Evolutionary conservation across 1,140 invertebrate species (phyloP), one percentile per base, ranked within the genome.

Genomic region (Latrodectus geometricus): DNA sequence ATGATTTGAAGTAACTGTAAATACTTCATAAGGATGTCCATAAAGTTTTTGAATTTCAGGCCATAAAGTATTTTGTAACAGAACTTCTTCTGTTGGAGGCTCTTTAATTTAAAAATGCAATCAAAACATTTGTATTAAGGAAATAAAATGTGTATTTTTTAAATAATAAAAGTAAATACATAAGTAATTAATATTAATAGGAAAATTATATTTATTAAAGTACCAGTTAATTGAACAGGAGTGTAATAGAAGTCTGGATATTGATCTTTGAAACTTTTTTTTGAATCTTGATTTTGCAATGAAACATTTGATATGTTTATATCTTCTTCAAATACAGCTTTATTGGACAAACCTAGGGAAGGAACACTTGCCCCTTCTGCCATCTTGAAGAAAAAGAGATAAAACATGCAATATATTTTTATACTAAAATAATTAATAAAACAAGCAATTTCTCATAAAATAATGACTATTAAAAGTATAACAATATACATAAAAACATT

Each of bases 1-100:
- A 12, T 92, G 90, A 70, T 94, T 94, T 49, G 95, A 94, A 52
- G 95, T 94, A 77, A 98, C 92, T 7, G 95, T 93, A 91, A 94
- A 97, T 81, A 99, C 93, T 92, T 99, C 98, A 92, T 97, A 97
- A 7, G 96, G 96, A 92, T 98, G 97, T 0, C 96, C 97, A 92
- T 99, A 99, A 14, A 99, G 92, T 92, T 99, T 99, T 89, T 97
- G 95, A 50, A 94, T 91, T 92, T 99, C 98, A 14, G 98, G 97
- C 98, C 98, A 99, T 9, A 99, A 92, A 0, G 97, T 99, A 90
- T 97, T 95, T 91, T 97, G 96, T 90, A 97, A 92, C 21, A 99
- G 91, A 79, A 95, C 95, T 91, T 99, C 98, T 90, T 94, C 93
- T 61, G 91, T 92, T 35, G 93, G 93, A 50, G 93, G 93, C 17